phyloP scores from a whole-genome alignment of 2,888 invertebrate genomes.

The Sarcophaga caerulescens region DNA sequence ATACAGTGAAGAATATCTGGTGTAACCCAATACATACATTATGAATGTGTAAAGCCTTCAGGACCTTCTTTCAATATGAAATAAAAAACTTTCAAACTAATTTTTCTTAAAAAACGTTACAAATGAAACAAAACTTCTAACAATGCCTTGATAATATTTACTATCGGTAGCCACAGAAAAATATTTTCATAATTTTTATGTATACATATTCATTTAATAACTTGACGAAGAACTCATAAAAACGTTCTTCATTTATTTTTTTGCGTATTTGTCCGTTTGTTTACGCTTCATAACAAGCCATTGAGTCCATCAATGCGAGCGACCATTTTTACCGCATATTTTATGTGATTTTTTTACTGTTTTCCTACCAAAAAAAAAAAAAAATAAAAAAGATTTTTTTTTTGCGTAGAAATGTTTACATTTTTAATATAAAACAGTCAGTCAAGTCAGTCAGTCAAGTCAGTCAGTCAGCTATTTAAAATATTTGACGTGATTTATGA shows the following conservation, averaged over 20 bases:
- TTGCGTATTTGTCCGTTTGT: background rate
- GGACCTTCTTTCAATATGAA: no score
- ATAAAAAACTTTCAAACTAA: no score
- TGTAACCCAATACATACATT: no score
- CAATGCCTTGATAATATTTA: no score
- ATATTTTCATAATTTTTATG: background rate
- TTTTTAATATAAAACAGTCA: constrained; percentile 1
- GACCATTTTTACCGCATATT: background rate
- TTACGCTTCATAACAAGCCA: constrained; percentile 21
- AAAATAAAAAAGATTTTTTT: no score
- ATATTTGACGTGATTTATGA: constrained; percentile 51
- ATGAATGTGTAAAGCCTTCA: no score
- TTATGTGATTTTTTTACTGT: background rate
- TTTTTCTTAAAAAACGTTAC: no score
- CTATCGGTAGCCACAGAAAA: no score
- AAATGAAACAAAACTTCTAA: no score
- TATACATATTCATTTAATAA: constrained; percentile 39
- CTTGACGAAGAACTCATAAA: constrained; percentile 48
- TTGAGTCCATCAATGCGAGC: constrained; percentile 51
- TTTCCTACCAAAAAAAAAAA: background rate
- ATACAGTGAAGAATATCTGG: no score
- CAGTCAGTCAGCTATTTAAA: constrained; percentile 25
- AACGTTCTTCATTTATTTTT: background rate
- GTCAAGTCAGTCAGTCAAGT: constrained; percentile 12
- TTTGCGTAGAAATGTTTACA: background rate